Conservation (phyloP, 2,888 invertebrate genomes). For the Leucophora obtusa region DNA sequence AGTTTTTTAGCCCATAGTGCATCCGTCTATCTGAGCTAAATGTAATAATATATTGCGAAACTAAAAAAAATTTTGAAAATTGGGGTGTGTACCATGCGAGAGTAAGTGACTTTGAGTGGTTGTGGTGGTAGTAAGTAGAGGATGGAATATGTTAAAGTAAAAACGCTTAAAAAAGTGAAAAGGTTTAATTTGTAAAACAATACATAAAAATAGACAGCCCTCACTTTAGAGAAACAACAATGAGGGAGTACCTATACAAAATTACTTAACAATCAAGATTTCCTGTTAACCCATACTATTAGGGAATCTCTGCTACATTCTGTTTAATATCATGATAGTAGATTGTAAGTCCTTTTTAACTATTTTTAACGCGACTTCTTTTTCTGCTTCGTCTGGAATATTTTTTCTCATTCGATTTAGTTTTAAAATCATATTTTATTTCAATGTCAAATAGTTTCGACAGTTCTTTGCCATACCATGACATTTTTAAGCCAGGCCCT, state of each 20-base stretch:
- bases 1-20: neutral
- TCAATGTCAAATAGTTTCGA: constrained; percentile 75
- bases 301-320: constrained; percentile 18
- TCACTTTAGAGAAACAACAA: constrained; percentile 33
- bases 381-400: constrained; percentile 46
- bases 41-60: constrained; percentile 44
- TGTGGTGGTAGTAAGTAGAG: constrained; percentile 15
- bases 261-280: constrained; percentile 15
- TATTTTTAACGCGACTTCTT: constrained; percentile 44
- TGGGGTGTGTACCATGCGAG: constrained; percentile 64
- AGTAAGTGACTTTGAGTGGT: constrained; percentile 48
- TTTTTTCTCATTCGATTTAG: constrained; percentile 56
- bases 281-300: neutral
- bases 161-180: constrained; percentile 70
- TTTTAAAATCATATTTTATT: constrained; percentile 70
- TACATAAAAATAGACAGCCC: constrained; percentile 61
- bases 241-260: neutral
- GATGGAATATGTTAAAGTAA: constrained; percentile 20
- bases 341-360: constrained; percentile 56
- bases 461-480: constrained; percentile 71
- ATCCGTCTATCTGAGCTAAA: constrained; percentile 16
- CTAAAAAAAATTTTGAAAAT: constrained; percentile 48
- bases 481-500: constrained; percentile 68
- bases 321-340: constrained; percentile 37
- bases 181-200: constrained; percentile 73